Evolutionary conservation across 2,797 vertebrate genomes (phyloP), one percentile per base, ranked within the genome.

Genomic region (Megaceryle alcyon): DNA sequence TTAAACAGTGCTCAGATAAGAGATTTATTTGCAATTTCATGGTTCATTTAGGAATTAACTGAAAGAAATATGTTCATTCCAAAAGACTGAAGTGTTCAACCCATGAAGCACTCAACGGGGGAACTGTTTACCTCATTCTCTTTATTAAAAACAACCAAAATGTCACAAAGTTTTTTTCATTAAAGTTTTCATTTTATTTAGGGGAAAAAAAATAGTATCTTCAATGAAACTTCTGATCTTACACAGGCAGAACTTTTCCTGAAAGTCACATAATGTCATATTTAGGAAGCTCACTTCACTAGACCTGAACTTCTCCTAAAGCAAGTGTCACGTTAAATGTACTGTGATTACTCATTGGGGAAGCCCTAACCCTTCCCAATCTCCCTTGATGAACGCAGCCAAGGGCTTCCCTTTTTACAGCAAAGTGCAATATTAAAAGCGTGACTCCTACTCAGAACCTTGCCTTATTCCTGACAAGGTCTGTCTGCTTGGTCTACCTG

Each of bases 31-130:
- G 33, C 28, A 85, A 88, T 93, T 95, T 90, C 68, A 84, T 80
- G 71, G 56, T 73, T 93, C 75, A 73, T 82, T 90, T 85, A 88
- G 70, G 90, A 86, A 92, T 94, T 79, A 88, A 59, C 57, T 88
- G 22, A 17, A 81, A 88, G 66, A 88, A 95, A 60, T 76, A 66
- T 4, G 6, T 79, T 82, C 43, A 77, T 78, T 81, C 65, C 64
- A 43, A 81, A 86, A n/a, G 56, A 60, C 43, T 80, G 65, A 95
- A 87, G 77, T 28, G 22, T 70, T 93, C 71, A 70, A 84, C 76
- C 18, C 63, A 69, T 8, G 46, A 82, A 88, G 51, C 59, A 46
- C 25, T 80, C 53, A 44, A 14, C 39, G 56, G 48, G 33, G 44
- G 59, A 92, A 73, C 49, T 29, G 28, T 86, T 83, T 49, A 71